Conservation (phyloP, 1,140 invertebrate genomes). For the Marisa cornuarietis region DNA sequence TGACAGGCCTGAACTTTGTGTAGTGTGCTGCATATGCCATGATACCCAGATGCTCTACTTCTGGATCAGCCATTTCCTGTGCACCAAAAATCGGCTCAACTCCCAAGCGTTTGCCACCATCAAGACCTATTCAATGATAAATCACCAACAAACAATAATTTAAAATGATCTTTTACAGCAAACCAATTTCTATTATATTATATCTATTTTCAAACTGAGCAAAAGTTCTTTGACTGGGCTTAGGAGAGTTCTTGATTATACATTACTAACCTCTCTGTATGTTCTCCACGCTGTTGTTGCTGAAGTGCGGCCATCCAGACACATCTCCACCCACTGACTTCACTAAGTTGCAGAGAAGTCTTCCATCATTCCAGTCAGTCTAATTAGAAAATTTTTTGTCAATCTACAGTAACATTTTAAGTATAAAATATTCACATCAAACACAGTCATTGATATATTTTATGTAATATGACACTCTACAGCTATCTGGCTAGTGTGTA, state of each 20-base stretch:
- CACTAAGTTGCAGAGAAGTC: slow-evolving; percentile 85
- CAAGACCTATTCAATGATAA: slow-evolving; percentile 54
- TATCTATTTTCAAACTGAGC: not conserved
- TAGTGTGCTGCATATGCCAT: slow-evolving; percentile 94
- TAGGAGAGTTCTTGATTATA: not conserved
- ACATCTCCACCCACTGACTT: slow-evolving; percentile 79
- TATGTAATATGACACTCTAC: too few species aligned
- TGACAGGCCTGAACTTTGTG: slow-evolving; percentile 81
- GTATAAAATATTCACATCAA: too few species aligned
- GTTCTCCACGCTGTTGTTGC: slow-evolving; percentile 41
- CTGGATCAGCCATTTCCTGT: slow-evolving; percentile 91
- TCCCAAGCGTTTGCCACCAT: slow-evolving; percentile 69
- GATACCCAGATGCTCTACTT: slow-evolving; percentile 93
- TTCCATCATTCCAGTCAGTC: slow-evolving; percentile 97
- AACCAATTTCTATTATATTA: too few species aligned
- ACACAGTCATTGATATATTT: too few species aligned
- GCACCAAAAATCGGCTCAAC: slow-evolving; percentile 89
- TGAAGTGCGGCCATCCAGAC: slow-evolving; percentile 41
- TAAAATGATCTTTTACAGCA: not conserved
- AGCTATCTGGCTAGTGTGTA: too few species aligned
- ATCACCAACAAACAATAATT: not conserved
- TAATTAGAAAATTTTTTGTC: slow-evolving; percentile 59
- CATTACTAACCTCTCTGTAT: slow-evolving; percentile 46
- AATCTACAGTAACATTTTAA: not conserved
- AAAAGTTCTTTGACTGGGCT: not conserved